Percentiles rank a stretch among this genome's conserved stretches.
phyloP scores from a whole-genome alignment of 1,140 invertebrate genomes.

The Cotesia vestalis region DNA sequence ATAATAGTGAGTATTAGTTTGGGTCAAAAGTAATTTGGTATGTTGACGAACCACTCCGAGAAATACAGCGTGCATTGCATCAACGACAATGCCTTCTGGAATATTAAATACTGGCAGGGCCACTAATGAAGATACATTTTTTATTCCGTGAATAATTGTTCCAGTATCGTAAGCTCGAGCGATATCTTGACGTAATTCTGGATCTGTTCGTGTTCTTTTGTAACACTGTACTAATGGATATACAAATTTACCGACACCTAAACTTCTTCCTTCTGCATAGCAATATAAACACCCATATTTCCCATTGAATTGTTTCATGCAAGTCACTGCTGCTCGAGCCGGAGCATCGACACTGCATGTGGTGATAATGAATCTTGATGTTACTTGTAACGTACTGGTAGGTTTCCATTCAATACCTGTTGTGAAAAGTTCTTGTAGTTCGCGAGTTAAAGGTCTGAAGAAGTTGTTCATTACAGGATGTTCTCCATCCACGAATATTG shows the following conservation, averaged over 20 bases:
- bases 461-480: constrained; percentile 32
- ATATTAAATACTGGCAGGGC: constrained; percentile 3
- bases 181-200: constrained; percentile 12
- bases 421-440: not conserved
- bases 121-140: constrained; percentile 1
- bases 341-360: constrained; percentile 13
- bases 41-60: constrained; percentile 20
- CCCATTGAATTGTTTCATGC: constrained; percentile 28
- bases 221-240: constrained; percentile 5
- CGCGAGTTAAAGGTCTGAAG: constrained; percentile 3
- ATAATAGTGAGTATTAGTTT: constrained; percentile 1
- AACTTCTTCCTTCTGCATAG: constrained; percentile 13
- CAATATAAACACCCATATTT: constrained; percentile 22
- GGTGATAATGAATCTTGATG: constrained; percentile 6
- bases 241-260: not conserved
- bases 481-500: constrained; percentile 23
- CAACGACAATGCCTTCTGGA: not conserved
- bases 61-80: constrained; percentile 24
- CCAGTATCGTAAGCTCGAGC: not conserved
- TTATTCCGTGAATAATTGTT: not conserved
- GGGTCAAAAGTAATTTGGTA: constrained; percentile 5
- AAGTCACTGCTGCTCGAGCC: constrained; percentile 2
- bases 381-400: not conserved
- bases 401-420: constrained; percentile 15
- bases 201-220: not conserved